Base-by-base conservation (phyloP, 2,797 vertebrate genomes). In the Champsocephalus gunnari region DNA sequence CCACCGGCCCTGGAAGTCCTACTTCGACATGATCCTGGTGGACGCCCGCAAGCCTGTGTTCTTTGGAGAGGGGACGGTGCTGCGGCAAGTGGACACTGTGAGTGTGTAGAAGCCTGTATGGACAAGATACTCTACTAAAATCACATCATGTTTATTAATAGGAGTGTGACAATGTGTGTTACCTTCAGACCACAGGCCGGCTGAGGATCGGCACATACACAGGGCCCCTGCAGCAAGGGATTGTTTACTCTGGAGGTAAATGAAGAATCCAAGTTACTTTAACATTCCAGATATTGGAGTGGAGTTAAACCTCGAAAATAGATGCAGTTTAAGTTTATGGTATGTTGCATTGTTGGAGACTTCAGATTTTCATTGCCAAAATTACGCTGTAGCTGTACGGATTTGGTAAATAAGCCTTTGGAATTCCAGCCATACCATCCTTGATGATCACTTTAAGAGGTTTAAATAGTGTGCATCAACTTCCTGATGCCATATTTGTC, bases 171-270 rank as follows among this genome's bases (percentile, higher is more conserved):
- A 5, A 7, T 24, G 24, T 17, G 3, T 17, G 4, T 69, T 76
- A 77, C 14, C 82, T 84, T 61, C 90, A 99, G 97, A 95, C 94
- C 86, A 98, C 97, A 0, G 97, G 97, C 32, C 96, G 97, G 83
- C 86, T 99, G 90, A 99, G 98, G 92, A 99, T 99, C 8, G 97
- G 97, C 63, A 99, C 97, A 7, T 98, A 99, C 89, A 99, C 97
- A 0, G 97, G 97, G 71, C 97, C 97, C 0, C 91, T 99, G 53
- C 97, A 99, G 82, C 96, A 98, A 0, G 97, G 97, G 14, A 98
- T 99, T 0, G 97, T 99, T 72, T 99, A 99, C 87, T 99, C 97
- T 0, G 97, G 97, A 95, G 97, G 97, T 99, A 92, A 94, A 81
- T 66, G 34, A 55, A 5, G n/a, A 75, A 5, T 21, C 21, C 2